Evolutionary conservation across 1,140 invertebrate genomes (phyloP), one percentile per base, ranked within the genome.

Genomic region (Panonychus citri): DNA sequence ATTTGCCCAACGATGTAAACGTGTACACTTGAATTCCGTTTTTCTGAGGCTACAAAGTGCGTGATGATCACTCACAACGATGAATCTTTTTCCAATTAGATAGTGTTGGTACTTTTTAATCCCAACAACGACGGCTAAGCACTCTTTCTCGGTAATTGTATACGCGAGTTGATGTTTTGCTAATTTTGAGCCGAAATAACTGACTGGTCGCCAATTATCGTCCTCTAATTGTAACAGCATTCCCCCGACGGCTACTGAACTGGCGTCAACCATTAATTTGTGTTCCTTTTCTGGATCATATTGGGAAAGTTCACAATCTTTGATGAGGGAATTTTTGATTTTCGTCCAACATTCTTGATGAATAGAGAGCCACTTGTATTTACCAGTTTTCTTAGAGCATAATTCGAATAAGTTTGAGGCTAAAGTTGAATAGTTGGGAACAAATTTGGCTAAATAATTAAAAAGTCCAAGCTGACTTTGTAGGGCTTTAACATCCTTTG

Each of bases 61-160:
- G 62, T 65, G 64, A 60, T 77, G 71, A 59, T 77, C 73, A 1
- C 71, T 76, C 10, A 70, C 55, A 1, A 77, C 65, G 26, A 59
- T 69, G 59, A 76, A 77, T 52, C 71, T 65, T 10, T 28, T 64
- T n/a, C 69, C 70, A 54, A 68, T 70, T 3, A 77, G 59, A 63
- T 73, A 76, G 25, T 67, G 59, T 57, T 68, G 48, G 57, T 75
- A 75, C 48, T 73, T 64, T 50, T 70, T 57, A 2, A 75, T 61
- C 0, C 66, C 67, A 67, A 66, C 66, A 4, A 76, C 60, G 13
- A 77, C 68, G 1, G 71, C 74, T 26, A 77, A 59, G 50, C 73
- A 63, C 68, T 77, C 73, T 59, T 70, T 61, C 62, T 76, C 71
- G 1, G 69, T 71, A 10, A 63, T 62, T 2, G 60, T 60, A 57